A percentile compares a stretch with the other conserved stretches of the same genome.
phyloP scores from a whole-genome alignment of 2,888 invertebrate genomes.

The Dichetophora obliterata region DNA sequence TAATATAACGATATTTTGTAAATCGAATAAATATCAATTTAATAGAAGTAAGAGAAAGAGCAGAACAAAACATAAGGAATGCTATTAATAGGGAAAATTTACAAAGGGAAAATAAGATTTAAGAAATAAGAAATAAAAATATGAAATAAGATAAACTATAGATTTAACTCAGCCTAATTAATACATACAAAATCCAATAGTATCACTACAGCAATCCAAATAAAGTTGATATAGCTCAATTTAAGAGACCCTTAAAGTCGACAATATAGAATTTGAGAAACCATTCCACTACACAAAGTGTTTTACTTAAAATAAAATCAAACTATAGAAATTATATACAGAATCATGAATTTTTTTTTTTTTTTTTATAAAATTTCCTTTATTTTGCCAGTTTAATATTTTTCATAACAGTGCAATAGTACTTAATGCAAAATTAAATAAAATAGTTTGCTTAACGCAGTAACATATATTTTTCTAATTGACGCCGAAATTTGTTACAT shows the following conservation, averaged over 20 bases:
- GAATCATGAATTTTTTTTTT: too few relatives aligned
- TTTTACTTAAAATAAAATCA: too few relatives aligned
- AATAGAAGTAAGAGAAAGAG: slow-evolving; percentile 4
- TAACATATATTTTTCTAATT: too few relatives aligned
- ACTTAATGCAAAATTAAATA: too few relatives aligned
- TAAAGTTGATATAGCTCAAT: neutral
- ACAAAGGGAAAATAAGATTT: neutral
- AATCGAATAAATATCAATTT: slow-evolving; percentile 34
- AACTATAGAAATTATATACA: too few relatives aligned
- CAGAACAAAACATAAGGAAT: neutral
- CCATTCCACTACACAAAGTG: too few relatives aligned
- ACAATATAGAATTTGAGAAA: neutral
- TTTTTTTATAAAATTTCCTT: too few relatives aligned
- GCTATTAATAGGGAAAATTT: slow-evolving; percentile 12
- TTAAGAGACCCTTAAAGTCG: slow-evolving; percentile 17
- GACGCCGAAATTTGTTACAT: too few relatives aligned
- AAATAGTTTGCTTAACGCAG: too few relatives aligned
- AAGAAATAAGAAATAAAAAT: too few relatives aligned
- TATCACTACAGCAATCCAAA: slow-evolving; percentile 36
- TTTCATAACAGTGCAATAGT: too few relatives aligned
- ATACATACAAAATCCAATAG: slow-evolving; percentile 23
- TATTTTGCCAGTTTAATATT: too few relatives aligned
- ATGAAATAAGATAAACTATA: neutral
- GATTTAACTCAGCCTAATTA: slow-evolving; percentile 2
- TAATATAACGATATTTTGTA: slow-evolving; percentile 39